Conservation (phyloP, 2,888 invertebrate species). For the Rutpela maculata region DNA sequence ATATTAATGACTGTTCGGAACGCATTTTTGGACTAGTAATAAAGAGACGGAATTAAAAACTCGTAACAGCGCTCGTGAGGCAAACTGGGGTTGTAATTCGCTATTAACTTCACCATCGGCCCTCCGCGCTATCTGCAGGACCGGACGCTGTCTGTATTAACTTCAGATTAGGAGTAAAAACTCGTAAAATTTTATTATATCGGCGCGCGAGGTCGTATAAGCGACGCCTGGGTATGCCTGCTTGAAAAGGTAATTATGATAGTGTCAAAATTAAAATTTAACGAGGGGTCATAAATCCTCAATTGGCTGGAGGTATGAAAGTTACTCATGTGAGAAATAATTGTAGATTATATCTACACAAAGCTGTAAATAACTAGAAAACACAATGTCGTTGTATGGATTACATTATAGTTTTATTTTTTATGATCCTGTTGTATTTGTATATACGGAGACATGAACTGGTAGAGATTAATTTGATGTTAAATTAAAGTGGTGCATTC, state of each 20-base stretch:
- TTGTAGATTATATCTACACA: not conserved
- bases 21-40: constrained; percentile 62
- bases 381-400: not conserved
- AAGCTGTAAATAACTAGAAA: not conserved
- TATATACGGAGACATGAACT: too few relatives aligned
- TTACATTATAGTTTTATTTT: not conserved
- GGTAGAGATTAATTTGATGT: too few relatives aligned
- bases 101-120: constrained; percentile 67
- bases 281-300: constrained; percentile 46
- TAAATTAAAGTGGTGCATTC: too few relatives aligned
- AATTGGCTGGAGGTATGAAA: constrained; percentile 44
- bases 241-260: constrained; percentile 49
- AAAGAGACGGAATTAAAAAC: constrained; percentile 71
- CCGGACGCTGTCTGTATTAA: constrained; percentile 66
- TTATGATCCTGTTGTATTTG: too few relatives aligned
- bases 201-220: constrained; percentile 25
- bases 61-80: constrained; percentile 69
- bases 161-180: constrained; percentile 66
- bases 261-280: constrained; percentile 55
- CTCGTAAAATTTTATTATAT: constrained; percentile 65
- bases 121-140: constrained; percentile 58
- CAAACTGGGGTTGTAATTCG: constrained; percentile 63
- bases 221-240: constrained; percentile 31
- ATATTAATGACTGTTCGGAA: constrained; percentile 66
- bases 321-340: constrained; percentile 5